Evolutionary conservation across 92 coral and sea anemone genomes (phyloP).

Genomic region (Zoanthus gigantus): DNA sequence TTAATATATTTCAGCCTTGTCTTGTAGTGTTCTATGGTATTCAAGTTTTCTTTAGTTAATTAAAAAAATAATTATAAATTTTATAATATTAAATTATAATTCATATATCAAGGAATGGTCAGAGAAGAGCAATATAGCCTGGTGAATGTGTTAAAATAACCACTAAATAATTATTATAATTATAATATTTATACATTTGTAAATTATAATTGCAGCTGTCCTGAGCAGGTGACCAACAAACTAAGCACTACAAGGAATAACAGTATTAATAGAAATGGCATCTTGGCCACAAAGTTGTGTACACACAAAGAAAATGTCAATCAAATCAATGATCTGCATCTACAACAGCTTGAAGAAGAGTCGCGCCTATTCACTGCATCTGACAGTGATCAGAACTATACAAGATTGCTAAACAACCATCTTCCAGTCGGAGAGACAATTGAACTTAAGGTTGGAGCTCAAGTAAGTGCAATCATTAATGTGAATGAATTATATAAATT

Average conservation of each 20-base stretch:
- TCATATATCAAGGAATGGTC: no score
- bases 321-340: slow-evolving; percentile 92
- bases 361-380: slow-evolving; percentile 71
- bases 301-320: slow-evolving; percentile 97
- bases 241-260: slow-evolving; percentile 81
- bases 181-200: not conserved
- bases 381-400: slow-evolving; percentile 84
- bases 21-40: no score
- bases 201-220: slow-evolving; percentile 64
- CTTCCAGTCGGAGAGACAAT: slow-evolving; percentile 86
- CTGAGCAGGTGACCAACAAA: slow-evolving; percentile 76
- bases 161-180: not conserved
- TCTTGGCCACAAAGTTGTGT: slow-evolving; percentile 91
- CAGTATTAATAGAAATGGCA: slow-evolving; percentile 79
- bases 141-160: not conserved
- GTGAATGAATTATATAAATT: no score
- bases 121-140: no score
- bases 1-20: no score
- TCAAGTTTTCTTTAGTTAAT: no score
- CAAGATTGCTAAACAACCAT: slow-evolving; percentile 71
- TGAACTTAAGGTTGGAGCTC: slow-evolving; percentile 94
- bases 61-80: no score
- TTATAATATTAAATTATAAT: no score
- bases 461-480: slow-evolving; percentile 53
- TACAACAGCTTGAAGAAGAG: slow-evolving; percentile 77